Conservation (phyloP, 1,140 invertebrate genomes). For the Penaeus indicus region DNA sequence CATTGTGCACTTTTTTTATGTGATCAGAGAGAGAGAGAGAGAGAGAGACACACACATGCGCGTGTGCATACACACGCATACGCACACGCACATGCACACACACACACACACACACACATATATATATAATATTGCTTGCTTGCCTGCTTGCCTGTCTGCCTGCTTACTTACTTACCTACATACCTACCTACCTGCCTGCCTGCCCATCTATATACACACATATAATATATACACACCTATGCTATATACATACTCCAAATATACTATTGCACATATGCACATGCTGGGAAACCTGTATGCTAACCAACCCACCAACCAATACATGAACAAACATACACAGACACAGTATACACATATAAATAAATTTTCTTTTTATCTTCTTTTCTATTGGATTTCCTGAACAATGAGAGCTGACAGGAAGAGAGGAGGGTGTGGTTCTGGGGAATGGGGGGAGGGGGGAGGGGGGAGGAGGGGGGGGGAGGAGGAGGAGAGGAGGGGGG, state of each 20-base stretch:
- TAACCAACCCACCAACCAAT: constrained; percentile 19
- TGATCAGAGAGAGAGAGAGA: background rate
- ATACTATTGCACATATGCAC: background rate
- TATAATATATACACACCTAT: constrained; percentile 9
- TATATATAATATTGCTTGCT: too few species aligned
- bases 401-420: constrained; percentile 1
- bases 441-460: background rate
- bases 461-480: background rate
- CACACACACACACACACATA: too few species aligned
- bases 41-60: background rate
- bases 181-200: too few species aligned
- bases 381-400: background rate
- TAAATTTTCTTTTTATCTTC: background rate
- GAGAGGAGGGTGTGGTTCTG: background rate
- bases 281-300: background rate
- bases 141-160: too few species aligned
- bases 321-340: background rate
- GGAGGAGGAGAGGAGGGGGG: background rate
- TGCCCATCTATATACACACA: background rate
- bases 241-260: constrained; percentile 22
- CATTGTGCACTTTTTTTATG: too few species aligned
- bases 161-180: too few species aligned
- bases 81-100: too few species aligned
- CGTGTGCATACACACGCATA: too few species aligned
- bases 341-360: background rate